Evolutionary conservation across 2,797 vertebrate genomes (phyloP).

Genomic region (Sebastes iracundus): DNA sequence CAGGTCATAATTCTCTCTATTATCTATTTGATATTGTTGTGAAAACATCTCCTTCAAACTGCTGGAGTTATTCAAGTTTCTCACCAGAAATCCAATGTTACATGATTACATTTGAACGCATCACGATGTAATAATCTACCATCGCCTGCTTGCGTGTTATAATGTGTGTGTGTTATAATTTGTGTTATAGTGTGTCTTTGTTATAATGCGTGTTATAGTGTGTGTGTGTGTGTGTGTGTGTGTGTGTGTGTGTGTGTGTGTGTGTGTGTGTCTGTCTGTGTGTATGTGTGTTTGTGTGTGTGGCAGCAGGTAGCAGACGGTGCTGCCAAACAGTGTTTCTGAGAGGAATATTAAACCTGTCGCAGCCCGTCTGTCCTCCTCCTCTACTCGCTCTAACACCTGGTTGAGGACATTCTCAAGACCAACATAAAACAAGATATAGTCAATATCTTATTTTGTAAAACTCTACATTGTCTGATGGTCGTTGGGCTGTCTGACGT

Average conservation of each 20-base stretch:
- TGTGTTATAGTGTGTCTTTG: no score
- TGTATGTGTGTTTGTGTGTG: conserved; percentile 13
- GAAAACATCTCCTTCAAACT: no score
- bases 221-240: conserved; percentile 14
- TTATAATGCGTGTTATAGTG: no score
- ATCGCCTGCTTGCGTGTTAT: no score
- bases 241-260: conserved; percentile 15
- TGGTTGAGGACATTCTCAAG: background rate
- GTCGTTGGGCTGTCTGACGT: background rate
- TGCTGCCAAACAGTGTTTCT: conserved; percentile 29
- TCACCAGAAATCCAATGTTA: no score
- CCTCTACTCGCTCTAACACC: background rate
- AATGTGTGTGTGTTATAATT: no score
- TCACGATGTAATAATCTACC: no score
- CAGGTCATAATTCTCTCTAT: no score
- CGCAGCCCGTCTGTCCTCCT: background rate
- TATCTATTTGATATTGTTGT: no score
- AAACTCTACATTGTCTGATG: background rate
- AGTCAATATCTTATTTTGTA: background rate
- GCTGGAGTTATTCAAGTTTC: no score
- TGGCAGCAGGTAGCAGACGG: conserved; percentile 17
- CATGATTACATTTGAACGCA: no score
- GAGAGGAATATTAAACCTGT: conserved; percentile 28
- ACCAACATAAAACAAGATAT: background rate
- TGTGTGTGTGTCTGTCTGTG: conserved; percentile 8